Evolutionary conservation across 2,888 invertebrate genomes (phyloP), one percentile per base, ranked within the genome.

Genomic region (Aphrophora alni): DNA sequence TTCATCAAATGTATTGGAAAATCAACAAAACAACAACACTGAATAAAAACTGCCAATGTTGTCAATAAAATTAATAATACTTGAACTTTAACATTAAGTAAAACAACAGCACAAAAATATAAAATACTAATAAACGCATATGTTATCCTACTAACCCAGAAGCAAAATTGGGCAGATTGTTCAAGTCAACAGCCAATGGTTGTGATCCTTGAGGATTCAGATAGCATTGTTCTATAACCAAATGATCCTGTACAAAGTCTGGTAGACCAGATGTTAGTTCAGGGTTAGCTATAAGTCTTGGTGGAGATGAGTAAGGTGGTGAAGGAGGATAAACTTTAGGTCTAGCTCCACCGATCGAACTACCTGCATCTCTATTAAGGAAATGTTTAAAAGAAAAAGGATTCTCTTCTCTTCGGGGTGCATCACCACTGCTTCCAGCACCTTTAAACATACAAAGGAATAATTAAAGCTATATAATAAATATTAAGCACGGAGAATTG

Each of bases 221-320:
- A 87, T 93, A 94, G 83, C 93, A 93, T 85, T 95, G 94, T 87
- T 95, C 95, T 59, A 96, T 93, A 84, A 95, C 91, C 88, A 96
- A 91, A 88, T 96, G 96, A 88, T 96, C 96, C 87, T 96, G 96
- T 77, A 97, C 96, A 89, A 96, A 96, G 87, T 96, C 96, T 0
- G 96, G 96, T 24, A 86, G 83, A 7, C 84, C 84, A 28, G 86
- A 86, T n/a, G 86, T 83, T 74, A 86, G 81, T 73, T 86, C 86
- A 14, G 85, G 83, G 17, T 82, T 82, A 17, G 83, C 75, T 14
- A 83, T 82, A 72, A 84, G 81, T n/a, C 83, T 78, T 14, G 84
- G 83, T n/a, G 84, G 83, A 2, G 84, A 81, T 75, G 75, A n/a
- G 71, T 69, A 78, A 1, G 80, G 26, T 2, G 88, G 85, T 51